phyloP scores from a whole-genome alignment of 2,888 invertebrate species.

The Drosophila birchii region DNA sequence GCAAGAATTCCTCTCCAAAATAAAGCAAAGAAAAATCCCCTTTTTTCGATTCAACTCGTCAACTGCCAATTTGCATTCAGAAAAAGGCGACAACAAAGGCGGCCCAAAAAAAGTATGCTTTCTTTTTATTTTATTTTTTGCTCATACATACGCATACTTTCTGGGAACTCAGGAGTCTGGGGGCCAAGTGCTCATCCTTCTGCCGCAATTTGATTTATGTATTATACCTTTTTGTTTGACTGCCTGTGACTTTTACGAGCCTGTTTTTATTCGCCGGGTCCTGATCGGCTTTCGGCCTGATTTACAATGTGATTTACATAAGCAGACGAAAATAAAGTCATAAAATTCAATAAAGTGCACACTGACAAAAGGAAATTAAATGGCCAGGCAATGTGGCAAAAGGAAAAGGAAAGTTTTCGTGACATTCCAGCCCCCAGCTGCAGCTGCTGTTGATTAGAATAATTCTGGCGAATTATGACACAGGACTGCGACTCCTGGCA shows the following conservation, averaged over 20 bases:
- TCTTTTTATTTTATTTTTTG: not conserved
- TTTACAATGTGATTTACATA: slow-evolving; percentile 76
- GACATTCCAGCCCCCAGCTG: slow-evolving; percentile 35
- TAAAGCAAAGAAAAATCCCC: slow-evolving; percentile 1
- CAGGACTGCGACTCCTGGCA: slow-evolving; percentile 50
- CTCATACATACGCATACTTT: slow-evolving; percentile 26
- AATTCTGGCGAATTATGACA: slow-evolving; percentile 66
- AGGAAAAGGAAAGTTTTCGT: slow-evolving; percentile 23
- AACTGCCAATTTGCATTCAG: slow-evolving; percentile 64
- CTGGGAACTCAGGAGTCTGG: slow-evolving; percentile 38
- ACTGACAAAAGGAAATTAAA: slow-evolving; percentile 67
- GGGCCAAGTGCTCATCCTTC: slow-evolving; percentile 16
- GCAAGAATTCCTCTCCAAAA: not conserved
- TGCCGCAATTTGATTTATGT: slow-evolving; percentile 76
- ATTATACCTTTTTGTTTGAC: slow-evolving; percentile 54
- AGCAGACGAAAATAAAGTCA: slow-evolving; percentile 68
- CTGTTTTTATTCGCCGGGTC: slow-evolving; percentile 30
- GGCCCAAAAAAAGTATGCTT: slow-evolving; percentile 13
- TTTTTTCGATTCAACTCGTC: slow-evolving; percentile 35
- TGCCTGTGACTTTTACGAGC: slow-evolving; percentile 39
- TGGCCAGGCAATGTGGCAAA: slow-evolving; percentile 15
- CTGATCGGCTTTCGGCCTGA: slow-evolving; percentile 59
- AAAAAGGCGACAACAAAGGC: slow-evolving; percentile 59
- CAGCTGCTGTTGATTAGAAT: slow-evolving; percentile 69
- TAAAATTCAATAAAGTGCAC: slow-evolving; percentile 67